A percentile compares a stretch with the other conserved stretches of the same genome.
Conservation (phyloP, 2,113 vertebrate species). For the Nyctereutes procyonoides region DNA sequence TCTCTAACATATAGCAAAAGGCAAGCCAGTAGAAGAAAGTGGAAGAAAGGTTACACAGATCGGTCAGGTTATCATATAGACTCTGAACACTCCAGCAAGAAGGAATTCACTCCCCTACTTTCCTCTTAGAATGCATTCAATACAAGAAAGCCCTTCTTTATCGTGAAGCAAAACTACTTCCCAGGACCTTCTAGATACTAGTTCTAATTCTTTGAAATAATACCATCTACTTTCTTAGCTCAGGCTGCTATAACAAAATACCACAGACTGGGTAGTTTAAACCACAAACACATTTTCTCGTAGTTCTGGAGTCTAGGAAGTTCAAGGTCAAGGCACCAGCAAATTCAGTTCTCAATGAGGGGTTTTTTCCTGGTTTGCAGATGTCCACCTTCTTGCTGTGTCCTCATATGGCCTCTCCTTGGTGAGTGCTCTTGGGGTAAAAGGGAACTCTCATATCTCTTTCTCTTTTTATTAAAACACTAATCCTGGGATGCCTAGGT, state of each 20-base stretch:
- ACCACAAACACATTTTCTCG: neutral
- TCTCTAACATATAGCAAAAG: neutral
- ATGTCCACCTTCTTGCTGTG: neutral
- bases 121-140: neutral
- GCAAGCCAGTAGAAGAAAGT: neutral
- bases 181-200: neutral
- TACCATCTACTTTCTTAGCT: neutral
- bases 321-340: neutral
- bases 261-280: neutral
- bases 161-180: neutral
- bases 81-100: neutral
- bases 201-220: slow-evolving; percentile 24
- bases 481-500: neutral
- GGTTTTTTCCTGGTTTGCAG: neutral
- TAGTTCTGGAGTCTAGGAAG: neutral
- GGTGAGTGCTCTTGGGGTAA: neutral
- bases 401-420: neutral
- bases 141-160: neutral
- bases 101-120: neutral
- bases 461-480: neutral
- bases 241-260: neutral
- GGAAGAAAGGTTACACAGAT: neutral
- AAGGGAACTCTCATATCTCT: neutral
- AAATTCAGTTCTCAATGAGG: neutral
- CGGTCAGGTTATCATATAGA: neutral